These are phyloP conservation scores for Petromus typicus DNA, from an alignment of 2,113 vertebrate species.

Conservation along the genomic window DNA sequence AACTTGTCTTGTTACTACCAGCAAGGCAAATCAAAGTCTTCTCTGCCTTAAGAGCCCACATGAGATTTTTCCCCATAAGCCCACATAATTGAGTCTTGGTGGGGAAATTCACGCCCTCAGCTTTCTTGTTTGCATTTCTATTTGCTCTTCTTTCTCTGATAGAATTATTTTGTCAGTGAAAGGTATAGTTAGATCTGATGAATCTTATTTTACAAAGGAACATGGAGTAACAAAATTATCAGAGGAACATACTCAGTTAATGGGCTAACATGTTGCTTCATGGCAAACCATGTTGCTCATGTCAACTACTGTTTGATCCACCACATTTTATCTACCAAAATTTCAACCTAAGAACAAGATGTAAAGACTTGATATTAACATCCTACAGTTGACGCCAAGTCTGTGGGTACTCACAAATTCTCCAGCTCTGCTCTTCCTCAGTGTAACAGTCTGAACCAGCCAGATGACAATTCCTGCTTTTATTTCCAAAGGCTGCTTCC, in stretches of 20 bases:
- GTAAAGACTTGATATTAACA: background rate
- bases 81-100: background rate
- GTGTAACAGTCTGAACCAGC: background rate
- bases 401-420: background rate
- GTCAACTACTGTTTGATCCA: background rate
- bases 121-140: background rate
- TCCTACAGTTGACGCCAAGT: background rate
- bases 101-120: background rate
- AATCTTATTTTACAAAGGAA: background rate
- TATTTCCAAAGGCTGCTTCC: background rate
- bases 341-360: background rate
- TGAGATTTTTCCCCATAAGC: background rate
- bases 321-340: background rate
- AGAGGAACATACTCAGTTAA: background rate
- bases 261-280: background rate
- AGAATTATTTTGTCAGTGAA: background rate
- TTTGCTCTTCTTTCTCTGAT: background rate
- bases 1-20: background rate
- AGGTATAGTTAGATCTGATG: background rate
- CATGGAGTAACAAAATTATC: background rate
- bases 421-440: background rate
- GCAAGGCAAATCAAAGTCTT: background rate
- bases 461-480: background rate
- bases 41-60: background rate
- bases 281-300: background rate